phyloP scores from a whole-genome alignment of 1,140 invertebrate species.

The Temnothorax longispinosus region DNA sequence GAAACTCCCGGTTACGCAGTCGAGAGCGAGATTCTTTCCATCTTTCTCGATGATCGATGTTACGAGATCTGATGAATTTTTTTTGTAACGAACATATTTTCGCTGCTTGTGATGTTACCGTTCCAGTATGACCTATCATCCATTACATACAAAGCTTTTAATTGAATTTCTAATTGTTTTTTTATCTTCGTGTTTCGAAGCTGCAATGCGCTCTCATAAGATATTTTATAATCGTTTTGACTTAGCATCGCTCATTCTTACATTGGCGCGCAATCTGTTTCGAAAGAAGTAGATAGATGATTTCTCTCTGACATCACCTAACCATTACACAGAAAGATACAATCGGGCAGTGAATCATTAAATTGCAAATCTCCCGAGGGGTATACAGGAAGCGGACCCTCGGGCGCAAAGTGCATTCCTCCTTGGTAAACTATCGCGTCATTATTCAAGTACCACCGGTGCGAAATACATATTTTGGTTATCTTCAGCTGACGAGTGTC shows the following conservation, averaged over 20 bases:
- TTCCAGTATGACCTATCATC: background rate
- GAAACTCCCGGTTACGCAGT: background rate
- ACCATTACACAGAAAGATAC: slow-evolving; percentile 53
- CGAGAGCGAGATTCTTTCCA: background rate
- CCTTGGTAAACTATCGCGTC: slow-evolving; percentile 3
- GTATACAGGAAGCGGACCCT: background rate
- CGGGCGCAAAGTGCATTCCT: background rate
- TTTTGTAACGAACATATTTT: background rate
- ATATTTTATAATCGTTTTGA: slow-evolving; percentile 39
- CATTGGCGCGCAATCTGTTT: slow-evolving; percentile 31
- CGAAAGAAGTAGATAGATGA: slow-evolving; percentile 35
- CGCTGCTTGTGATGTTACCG: background rate
- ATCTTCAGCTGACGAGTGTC: background rate
- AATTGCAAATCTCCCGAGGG: slow-evolving; percentile 46
- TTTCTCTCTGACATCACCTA: slow-evolving; percentile 50
- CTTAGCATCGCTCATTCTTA: slow-evolving; percentile 21
- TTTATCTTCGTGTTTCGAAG: background rate
- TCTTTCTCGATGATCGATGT: background rate
- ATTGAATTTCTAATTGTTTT: slow-evolving; percentile 15
- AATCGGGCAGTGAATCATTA: slow-evolving; percentile 53
- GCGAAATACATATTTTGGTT: slow-evolving; percentile 34
- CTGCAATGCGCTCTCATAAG: background rate
- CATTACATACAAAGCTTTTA: background rate
- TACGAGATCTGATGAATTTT: background rate
- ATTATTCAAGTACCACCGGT: slow-evolving; percentile 25